Evolutionary conservation across 2,797 vertebrate genomes (phyloP).

Genomic region (Periophthalmus magnuspinnatus): DNA sequence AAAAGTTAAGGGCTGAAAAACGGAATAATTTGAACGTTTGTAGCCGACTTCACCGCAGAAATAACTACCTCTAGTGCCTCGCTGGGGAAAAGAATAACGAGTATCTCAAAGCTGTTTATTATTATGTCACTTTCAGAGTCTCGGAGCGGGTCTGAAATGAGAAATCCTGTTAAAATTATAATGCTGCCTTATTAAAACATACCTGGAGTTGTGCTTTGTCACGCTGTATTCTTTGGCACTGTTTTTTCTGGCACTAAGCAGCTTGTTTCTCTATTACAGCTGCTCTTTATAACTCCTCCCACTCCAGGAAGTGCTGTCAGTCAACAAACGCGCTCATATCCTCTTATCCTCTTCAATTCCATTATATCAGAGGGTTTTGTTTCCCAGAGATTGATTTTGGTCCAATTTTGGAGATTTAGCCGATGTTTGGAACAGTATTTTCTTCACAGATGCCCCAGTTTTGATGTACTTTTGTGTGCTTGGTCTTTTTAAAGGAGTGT

Average conservation of each 20-base stretch:
- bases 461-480: too few relatives aligned
- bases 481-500: too few relatives aligned
- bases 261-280: not conserved
- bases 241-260: not conserved
- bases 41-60: conserved; percentile 40
- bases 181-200: not conserved
- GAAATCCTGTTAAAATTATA: not conserved
- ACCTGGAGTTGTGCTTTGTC: not conserved
- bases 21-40: conserved; percentile 38
- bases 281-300: not conserved
- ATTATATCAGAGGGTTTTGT: too few relatives aligned
- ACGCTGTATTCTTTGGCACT: not conserved
- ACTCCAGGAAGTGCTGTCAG: not conserved
- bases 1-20: conserved; percentile 36
- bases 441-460: too few relatives aligned
- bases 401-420: too few relatives aligned
- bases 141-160: conserved; percentile 20
- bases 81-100: conserved; percentile 33
- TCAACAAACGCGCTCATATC: not conserved
- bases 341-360: too few relatives aligned
- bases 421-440: too few relatives aligned
- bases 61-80: conserved; percentile 29
- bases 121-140: conserved; percentile 63
- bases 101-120: conserved; percentile 62
- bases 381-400: too few relatives aligned